Evolutionary conservation across 2,113 vertebrate species (phyloP), one percentile per base, ranked within the genome.

Genomic region (Entomyzon cyanotis): DNA sequence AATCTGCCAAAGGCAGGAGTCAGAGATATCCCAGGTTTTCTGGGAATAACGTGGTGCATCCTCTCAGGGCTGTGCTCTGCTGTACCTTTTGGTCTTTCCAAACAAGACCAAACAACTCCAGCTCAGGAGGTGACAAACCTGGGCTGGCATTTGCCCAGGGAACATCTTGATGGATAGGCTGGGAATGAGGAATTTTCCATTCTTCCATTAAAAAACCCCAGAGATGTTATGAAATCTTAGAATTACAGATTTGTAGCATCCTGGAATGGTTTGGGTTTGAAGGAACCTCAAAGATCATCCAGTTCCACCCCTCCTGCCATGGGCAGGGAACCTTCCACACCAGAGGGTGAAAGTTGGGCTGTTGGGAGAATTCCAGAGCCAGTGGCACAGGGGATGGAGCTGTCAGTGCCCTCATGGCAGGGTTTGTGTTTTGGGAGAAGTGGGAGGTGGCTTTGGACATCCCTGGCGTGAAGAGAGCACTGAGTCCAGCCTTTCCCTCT

Each of bases 11-110:
- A 69, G 42, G 33, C 25, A 30, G 46, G 31, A 69, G 55, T 28
- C 47, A 5, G 12, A n/a, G 25, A 14, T 9, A 41, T 12, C 12
- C 58, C 49, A 46, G 20, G 5, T 27, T 58, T 93, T 52, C 46
- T 81, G 50, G 20, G n/a, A 2, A 0, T 44, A 37, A 13, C n/a
- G 8, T 2, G 0, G 2, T 14, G 18, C 31, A 4, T 49, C 24
- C 19, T 56, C 17, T 21, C n/a, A 35, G 56, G 53, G 68, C 78
- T 46, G 63, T 1, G 4, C 3, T 5, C 75, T 9, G 19, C 41
- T n/a, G 33, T 28, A 28, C 46, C 15, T 44, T 18, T 44, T 18
- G n/a, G n/a, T n/a, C n/a, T n/a, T n/a, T n/a, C n/a, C 42, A 44
- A 44, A 44, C 42, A 44, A 82, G n/a, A 25, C 14, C 16, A 28